Percentiles rank a stretch among this genome's conserved stretches.
Evolutionary conservation across 2,888 invertebrate genomes (phyloP).

Genomic region (Eristalis tenax): DNA sequence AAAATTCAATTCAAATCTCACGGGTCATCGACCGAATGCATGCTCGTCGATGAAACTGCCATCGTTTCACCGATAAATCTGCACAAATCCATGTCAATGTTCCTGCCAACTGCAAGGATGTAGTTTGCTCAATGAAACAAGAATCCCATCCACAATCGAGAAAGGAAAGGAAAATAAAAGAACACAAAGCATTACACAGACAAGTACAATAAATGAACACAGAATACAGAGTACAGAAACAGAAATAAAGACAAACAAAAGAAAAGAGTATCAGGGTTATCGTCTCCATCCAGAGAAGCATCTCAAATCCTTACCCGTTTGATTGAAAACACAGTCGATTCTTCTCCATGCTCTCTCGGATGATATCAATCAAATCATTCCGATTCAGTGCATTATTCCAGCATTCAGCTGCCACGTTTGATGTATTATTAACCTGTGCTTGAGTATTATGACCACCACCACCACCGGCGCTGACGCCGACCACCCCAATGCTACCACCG

Average conservation of each 20-base stretch:
- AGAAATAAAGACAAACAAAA: neutral
- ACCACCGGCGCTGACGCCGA: slow-evolving; percentile 74
- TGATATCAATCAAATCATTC: slow-evolving; percentile 91
- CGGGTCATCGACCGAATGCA: neutral
- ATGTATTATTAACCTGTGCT: slow-evolving; percentile 69
- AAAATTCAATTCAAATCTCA: neutral
- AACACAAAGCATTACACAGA: neutral
- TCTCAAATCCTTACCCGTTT: slow-evolving; percentile 84
- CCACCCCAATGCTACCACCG: slow-evolving; percentile 76
- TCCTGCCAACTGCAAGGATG: neutral
- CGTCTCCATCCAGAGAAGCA: slow-evolving; percentile 45
- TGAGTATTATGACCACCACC: slow-evolving; percentile 71
- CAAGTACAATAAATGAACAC: neutral
- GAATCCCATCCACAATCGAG: neutral
- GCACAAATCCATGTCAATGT: neutral
- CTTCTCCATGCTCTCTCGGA: slow-evolving; percentile 95
- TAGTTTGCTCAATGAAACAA: neutral
- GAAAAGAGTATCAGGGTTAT: slow-evolving; percentile 44
- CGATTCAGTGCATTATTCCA: slow-evolving; percentile 89
- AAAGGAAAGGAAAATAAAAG: neutral
- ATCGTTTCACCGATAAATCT: neutral
- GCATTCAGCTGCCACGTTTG: slow-evolving; percentile 80
- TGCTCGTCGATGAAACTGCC: neutral
- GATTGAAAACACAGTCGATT: slow-evolving; percentile 93
- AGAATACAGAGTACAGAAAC: slow-evolving; percentile 5